Evolutionary conservation across 2,797 vertebrate genomes (phyloP), one percentile per base, ranked within the genome.

Genomic region (Argentina silus): DNA sequence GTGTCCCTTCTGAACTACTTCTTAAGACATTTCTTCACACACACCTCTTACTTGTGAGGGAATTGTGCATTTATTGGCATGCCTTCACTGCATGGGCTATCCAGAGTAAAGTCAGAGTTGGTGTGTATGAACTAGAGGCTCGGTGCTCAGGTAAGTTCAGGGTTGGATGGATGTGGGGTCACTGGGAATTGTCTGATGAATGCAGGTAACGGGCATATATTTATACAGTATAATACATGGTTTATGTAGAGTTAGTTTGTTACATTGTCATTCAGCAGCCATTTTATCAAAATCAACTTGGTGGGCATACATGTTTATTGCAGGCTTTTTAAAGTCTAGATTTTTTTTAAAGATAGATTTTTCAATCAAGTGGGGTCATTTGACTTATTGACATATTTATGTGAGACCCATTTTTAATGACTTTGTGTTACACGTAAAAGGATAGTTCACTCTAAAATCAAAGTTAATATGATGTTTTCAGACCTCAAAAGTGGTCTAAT

Each of bases 91-190:
- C 19, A 66, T 19, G 45, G n/a, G 12, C 19, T 50, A 51, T 66
- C 64, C 64, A 23, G 61, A 63, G 42, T 42, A 23, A 43, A 45
- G 11, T 51, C 27, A 36, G 12, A 15, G 47, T 53, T 67, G 42
- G 61, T 63, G 47, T 67, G 47, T 48, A 66, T 67, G 47, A 10
- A 19, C 6, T 21, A n/a, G 48, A 51, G 6, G 14, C 21, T 19
- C 23, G 21, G 12, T 67, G 21, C 21, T 47, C 21, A 67, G 65
- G 65, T 67, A 67, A 51, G 65, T 67, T 14, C 48, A n/a, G 17
- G 12, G 23, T 50, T 23, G 45, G 45, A 15, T 27, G 36, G 23
- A 14, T 42, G 59, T 27, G 17, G 56, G 21, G 56, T 27, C 56
- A 19, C 36, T 61, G 59, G 59, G 23, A 27, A 15, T 36, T 6